These are phyloP conservation scores for Camptogramma bilineatum DNA, from an alignment of 2,888 invertebrate species.

Conservation along the genomic window DNA sequence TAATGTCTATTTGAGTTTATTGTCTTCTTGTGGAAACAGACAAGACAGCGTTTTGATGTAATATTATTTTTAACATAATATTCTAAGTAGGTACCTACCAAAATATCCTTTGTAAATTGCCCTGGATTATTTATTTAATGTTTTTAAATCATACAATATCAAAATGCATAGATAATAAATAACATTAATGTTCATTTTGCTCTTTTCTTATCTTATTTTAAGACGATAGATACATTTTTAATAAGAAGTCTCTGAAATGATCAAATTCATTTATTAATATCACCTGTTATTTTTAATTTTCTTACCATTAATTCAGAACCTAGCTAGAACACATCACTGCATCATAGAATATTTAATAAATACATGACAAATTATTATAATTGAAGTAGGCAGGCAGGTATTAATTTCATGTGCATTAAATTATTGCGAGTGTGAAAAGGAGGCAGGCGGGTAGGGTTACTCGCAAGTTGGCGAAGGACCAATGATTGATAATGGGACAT, in stretches of 20 bases:
- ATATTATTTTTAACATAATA: too few species aligned
- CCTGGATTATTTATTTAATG: too few species aligned
- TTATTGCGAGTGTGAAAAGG: slow-evolving; percentile 29
- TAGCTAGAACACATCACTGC: slow-evolving; percentile 3
- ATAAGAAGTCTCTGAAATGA: too few species aligned
- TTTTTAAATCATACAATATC: too few species aligned
- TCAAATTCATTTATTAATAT: too few species aligned
- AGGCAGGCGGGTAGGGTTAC: slow-evolving; percentile 40
- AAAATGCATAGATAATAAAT: too few species aligned
- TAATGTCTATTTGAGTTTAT: not conserved
- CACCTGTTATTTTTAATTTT: not conserved
- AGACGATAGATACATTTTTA: too few species aligned
- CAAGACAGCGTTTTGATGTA: not conserved
- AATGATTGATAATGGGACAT: slow-evolving; percentile 64
- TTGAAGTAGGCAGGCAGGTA: slow-evolving; percentile 24
- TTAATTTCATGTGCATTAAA: slow-evolving; percentile 25
- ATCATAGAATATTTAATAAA: slow-evolving; percentile 1
- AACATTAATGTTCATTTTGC: too few species aligned
- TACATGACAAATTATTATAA: slow-evolving; percentile 21
- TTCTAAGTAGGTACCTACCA: too few species aligned
- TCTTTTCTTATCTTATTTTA: too few species aligned
- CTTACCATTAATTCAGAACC: not conserved
- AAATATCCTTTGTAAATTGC: too few species aligned
- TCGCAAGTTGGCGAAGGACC: slow-evolving; percentile 45
- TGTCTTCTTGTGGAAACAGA: not conserved